phyloP scores from a whole-genome alignment of 1,140 invertebrate species.

The Drosophila ironensis region DNA sequence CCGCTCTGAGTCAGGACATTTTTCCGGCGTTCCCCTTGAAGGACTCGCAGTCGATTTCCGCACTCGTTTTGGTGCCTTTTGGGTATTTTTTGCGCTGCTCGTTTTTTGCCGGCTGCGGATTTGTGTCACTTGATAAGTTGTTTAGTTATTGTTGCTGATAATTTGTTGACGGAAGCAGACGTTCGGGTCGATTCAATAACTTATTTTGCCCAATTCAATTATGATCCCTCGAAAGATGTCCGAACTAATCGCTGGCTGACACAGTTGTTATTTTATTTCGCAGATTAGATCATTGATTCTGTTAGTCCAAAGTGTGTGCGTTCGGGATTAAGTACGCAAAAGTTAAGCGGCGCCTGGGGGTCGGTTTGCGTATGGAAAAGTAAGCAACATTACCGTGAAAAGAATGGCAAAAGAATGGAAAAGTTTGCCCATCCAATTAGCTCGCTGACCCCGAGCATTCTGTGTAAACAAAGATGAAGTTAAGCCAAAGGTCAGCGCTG shows the following conservation, averaged over 20 bases:
- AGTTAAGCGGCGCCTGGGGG: conserved; percentile 17
- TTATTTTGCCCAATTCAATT: conserved; percentile 53
- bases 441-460: conserved; percentile 7
- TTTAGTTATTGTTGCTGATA: conserved; percentile 46
- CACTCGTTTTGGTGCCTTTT: not conserved
- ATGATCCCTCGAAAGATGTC: conserved; percentile 19
- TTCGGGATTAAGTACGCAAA: conserved; percentile 9
- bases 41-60: conserved; percentile 32
- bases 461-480: conserved; percentile 1
- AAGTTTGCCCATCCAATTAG: conserved; percentile 36
- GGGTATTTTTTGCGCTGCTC: not conserved
- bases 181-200: conserved; percentile 53
- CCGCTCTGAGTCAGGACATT: conserved; percentile 32
- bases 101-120: conserved; percentile 13
- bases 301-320: not conserved
- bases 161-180: conserved; percentile 60
- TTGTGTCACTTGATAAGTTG: conserved; percentile 49
- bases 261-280: conserved; percentile 44
- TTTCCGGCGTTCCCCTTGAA: not conserved
- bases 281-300: conserved; percentile 17
- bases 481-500: conserved; percentile 3
- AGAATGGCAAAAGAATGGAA: conserved; percentile 2
- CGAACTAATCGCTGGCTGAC: conserved; percentile 44
- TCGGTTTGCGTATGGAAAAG: not conserved
- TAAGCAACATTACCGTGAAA: conserved; percentile 6